Evolutionary conservation across 2,888 invertebrate genomes (phyloP), one percentile per base, ranked within the genome.

Genomic region (Chirona hameri): DNA sequence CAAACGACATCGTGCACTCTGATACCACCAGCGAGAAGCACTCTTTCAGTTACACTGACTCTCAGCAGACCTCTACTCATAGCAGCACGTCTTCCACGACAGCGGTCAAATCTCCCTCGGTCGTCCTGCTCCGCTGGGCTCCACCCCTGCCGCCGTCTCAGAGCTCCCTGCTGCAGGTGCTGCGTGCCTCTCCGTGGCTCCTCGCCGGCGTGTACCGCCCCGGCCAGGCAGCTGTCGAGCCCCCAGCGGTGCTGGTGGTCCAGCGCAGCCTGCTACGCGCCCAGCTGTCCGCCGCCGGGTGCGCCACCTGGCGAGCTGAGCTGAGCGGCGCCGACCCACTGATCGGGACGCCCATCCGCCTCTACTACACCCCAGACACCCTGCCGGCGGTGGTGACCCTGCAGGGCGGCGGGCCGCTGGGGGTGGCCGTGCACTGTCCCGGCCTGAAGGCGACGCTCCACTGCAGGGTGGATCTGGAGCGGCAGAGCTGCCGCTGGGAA

Each of bases 261-360:
- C 76, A 31, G 76, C 76, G 76, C 76, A 76, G 76, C 15, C 39
- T 5, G 76, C 31, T 76, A 24, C 39, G 10, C 39, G 21, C 21
- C 18, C 76, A 14, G 31, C 76, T 76, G 76, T 29, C 76, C 39
- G 76, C 31, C 76, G 39, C 18, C 76, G 76, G 76, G 39, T 76
- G 76, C 39, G 76, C 3, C 76, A 9, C 39, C 27, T 76, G 76
- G 69, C 39, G 5, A 39, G 76, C 15, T 5, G 27, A 39, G 76
- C 76, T 76, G 39, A 18, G 12, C 31, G 31, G 39, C 27, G 31
- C 1, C 0, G 76, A 76, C 76, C 76, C 76, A 7, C 39, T 76
- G 76, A 76, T 5, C 24, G 76, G 39, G 14, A 39, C 18, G 21
- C 24, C 39, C 21, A 5, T 39, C 7, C 39, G 39, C 18, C 76